These are phyloP conservation scores for Hydra vulgaris DNA, from an alignment of 30 jellyfish, hydroid and myxozoan species.

Conservation along the genomic window DNA sequence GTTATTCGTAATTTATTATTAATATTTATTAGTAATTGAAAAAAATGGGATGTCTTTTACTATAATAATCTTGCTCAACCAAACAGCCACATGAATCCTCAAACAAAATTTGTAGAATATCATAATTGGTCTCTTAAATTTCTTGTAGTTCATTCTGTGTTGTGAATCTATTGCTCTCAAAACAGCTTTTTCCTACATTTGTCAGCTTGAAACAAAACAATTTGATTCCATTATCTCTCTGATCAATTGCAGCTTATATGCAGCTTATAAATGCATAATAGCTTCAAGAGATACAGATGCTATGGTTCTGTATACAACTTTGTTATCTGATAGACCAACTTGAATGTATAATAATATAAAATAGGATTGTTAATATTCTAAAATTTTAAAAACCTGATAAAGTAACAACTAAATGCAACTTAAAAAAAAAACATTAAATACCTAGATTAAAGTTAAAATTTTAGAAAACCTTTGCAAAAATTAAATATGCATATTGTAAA, in stretches of 20 bases:
- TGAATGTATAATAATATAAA: too few species aligned
- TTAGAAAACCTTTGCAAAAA: too few species aligned
- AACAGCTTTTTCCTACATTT: not conserved
- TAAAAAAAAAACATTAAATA: too few species aligned
- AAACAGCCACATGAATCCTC: not conserved
- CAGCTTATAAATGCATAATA: not conserved
- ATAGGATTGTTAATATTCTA: not conserved
- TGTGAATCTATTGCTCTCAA: not conserved
- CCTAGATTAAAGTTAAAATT: not conserved
- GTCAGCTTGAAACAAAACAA: not conserved
- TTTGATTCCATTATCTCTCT: not conserved
- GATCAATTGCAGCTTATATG: not conserved
- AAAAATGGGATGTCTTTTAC: not conserved
- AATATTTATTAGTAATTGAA: too few species aligned
- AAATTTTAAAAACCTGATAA: too few species aligned
- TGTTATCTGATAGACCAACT: not conserved
- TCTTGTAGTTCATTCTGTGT: not conserved
- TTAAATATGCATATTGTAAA: too few species aligned
- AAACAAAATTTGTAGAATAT: not conserved
- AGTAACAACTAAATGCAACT: not conserved
- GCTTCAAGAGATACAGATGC: not conserved
- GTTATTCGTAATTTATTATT: too few species aligned
- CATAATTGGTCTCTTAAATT: not conserved
- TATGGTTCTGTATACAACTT: not conserved
- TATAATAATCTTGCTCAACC: not conserved